Percentiles rank a stretch among this genome's conserved stretches.
phyloP scores from a whole-genome alignment of 2,113 vertebrate genomes.

The Grus americana region DNA sequence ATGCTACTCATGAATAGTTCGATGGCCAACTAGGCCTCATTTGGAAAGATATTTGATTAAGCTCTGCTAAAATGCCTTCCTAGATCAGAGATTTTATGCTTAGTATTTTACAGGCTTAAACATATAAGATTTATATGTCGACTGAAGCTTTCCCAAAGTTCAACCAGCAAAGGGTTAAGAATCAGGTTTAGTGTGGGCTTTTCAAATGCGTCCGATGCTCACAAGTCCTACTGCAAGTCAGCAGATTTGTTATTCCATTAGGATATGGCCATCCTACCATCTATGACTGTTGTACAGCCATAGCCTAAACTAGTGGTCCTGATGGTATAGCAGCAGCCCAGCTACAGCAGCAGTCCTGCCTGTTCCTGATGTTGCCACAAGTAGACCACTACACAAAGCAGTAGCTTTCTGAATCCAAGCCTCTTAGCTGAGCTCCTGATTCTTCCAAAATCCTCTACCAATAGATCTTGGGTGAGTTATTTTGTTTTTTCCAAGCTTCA shows the following conservation, averaged over 20 bases:
- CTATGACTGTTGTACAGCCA: background rate
- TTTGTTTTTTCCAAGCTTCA: background rate
- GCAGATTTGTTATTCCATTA: background rate
- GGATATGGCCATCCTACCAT: accelerated
- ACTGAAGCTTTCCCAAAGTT: background rate
- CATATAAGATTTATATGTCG: background rate
- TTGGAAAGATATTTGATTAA: background rate
- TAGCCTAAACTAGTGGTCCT: background rate
- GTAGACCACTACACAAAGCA: background rate
- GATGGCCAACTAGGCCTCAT: background rate
- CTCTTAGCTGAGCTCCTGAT: background rate
- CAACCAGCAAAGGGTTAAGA: background rate
- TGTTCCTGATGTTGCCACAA: background rate
- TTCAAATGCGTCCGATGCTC: background rate
- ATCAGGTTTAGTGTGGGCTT: background rate
- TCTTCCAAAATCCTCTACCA: background rate
- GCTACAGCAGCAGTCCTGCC: background rate
- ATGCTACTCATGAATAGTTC: accelerated
- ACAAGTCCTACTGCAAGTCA: background rate
- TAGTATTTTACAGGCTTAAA: background rate
- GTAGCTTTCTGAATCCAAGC: background rate
- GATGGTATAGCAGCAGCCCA: too few species aligned
- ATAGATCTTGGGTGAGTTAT: background rate
- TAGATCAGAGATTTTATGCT: background rate
- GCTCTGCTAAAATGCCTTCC: background rate